Evolutionary conservation across 2,797 vertebrate species (phyloP), one percentile per base, ranked within the genome.

Genomic region (Nasua narica): DNA sequence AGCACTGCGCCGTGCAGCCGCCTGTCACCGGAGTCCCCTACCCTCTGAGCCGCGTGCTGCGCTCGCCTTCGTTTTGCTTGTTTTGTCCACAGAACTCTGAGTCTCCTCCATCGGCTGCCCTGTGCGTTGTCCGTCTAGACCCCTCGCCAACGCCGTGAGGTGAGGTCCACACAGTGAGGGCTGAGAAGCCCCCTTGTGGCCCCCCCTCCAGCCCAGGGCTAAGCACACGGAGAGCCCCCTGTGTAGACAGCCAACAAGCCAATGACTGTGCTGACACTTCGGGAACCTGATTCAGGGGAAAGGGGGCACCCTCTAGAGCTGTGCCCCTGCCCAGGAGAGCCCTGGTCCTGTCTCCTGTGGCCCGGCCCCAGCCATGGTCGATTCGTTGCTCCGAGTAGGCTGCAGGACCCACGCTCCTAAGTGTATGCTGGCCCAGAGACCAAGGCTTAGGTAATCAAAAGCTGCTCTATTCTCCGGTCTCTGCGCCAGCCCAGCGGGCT

Each of bases 281-380:
- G 43, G 27, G 72, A 46, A 48, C 43, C 27, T 16, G 15, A 76
- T 16, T 15, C 8, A 18, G 43, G 43, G 32, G 15, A 48, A 16
- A 10, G 2, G 3, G 6, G 43, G 43, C 0, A 0, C 5, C 43
- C 72, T 43, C 8, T 4, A 25, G 43, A 29, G 32, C 72, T 7
- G 27, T 5, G 43, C 43, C 2, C 5, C 32, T n/a, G 25, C 25
- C n/a, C 25, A 60, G 35, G 7, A n/a, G 46, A 7, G 43, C 4
- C 0, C 48, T 10, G 16, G n/a, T 3, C 65, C 50, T 7, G 13
- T 11, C 35, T 21, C 56, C 56, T 10, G 11, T 5, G 25, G 27
- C 32, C 32, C 5, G 1, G 23, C 2, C 0, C 2, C 37, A 25
- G 11, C 76, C 11, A 0, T 8, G 25, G 40, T 21, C 2, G 10